phyloP scores from a whole-genome alignment of 2,113 vertebrate genomes.

The Channa argus region DNA sequence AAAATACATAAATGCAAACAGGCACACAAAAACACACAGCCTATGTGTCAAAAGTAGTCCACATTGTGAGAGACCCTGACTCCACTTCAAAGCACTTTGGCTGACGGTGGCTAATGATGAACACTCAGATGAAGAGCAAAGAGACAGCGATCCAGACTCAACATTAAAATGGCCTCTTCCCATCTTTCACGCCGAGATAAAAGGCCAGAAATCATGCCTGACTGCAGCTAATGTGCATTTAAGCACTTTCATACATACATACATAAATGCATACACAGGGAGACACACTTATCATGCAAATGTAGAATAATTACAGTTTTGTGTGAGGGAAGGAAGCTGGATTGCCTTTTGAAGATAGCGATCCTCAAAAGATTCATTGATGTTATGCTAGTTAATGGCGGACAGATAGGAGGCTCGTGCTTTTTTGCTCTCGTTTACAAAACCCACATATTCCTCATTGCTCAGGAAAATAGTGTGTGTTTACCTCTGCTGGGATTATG shows the following conservation, averaged over 20 bases:
- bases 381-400: slow-evolving; percentile 67
- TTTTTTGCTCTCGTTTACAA: slow-evolving; percentile 10
- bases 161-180: slow-evolving; percentile 72
- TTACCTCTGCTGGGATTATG: slow-evolving; percentile 15
- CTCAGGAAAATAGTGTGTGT: slow-evolving; percentile 10
- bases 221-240: slow-evolving; percentile 76
- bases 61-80: slow-evolving; percentile 62
- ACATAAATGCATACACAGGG: slow-evolving; percentile 71
- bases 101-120: slow-evolving; percentile 80
- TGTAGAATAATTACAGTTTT: slow-evolving; percentile 77
- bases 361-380: slow-evolving; percentile 75
- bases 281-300: slow-evolving; percentile 80
- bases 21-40: slow-evolving; percentile 53
- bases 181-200: slow-evolving; percentile 67
- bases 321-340: slow-evolving; percentile 63
- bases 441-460: slow-evolving; percentile 14
- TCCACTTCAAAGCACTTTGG: slow-evolving; percentile 75
- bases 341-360: slow-evolving; percentile 74
- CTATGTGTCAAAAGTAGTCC: slow-evolving; percentile 66
- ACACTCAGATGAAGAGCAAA: slow-evolving; percentile 78
- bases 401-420: slow-evolving; percentile 37
- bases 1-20: slow-evolving; percentile 47
- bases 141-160: slow-evolving; percentile 71
- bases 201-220: slow-evolving; percentile 59
- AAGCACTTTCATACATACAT: slow-evolving; percentile 73